Base-by-base conservation (phyloP, 2,797 vertebrate genomes). In the Hapalemur alaotrensis region DNA sequence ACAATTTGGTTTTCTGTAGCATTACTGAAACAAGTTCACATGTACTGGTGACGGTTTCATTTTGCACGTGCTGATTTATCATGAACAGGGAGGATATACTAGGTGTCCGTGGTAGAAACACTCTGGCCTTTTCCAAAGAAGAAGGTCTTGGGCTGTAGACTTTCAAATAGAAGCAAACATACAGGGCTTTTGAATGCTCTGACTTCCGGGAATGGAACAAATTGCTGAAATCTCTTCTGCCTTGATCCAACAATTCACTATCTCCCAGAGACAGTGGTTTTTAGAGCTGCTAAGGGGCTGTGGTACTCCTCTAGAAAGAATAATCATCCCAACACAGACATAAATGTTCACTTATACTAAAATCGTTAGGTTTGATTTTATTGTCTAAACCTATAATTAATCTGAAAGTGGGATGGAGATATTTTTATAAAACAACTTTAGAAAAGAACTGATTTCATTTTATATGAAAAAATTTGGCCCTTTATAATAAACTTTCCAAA, bases 111-210 rank as follows among this genome's bases (percentile, higher is more conserved):
- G 0, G 0, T 28, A 52, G 80, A 75, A 61, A 61, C 43, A 35
- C 8, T 87, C 22, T 48, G 48, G 20, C 41, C 70, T 91, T 78
- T 94, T 61, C 28, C 46, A 82, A 59, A n/a, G 28, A 75, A 25
- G 41, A 48, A 18, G 0, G 0, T 20, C 78, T 92, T 81, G 48
- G 70, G 85, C 35, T 91, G 18, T 79, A 75, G 6, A 18, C 15
- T 43, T 94, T 82, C n/a, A 23, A 73, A 70, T 14, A 81, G 48
- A 97, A 96, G 76, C 15, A 88, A 61, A 63, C 7, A 4, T 94
- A 54, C 8, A 61, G 9, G 22, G 50, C 13, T 50, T 59, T 54
- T 69, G 2, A 75, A 93, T 59, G 90, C 35, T 15, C 0, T 85
- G 41, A 35, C 13, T 48, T 73, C 43, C 91, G 65, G 28, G 57